phyloP scores from a whole-genome alignment of 2,888 invertebrate species.

The Microplitis manilae region DNA sequence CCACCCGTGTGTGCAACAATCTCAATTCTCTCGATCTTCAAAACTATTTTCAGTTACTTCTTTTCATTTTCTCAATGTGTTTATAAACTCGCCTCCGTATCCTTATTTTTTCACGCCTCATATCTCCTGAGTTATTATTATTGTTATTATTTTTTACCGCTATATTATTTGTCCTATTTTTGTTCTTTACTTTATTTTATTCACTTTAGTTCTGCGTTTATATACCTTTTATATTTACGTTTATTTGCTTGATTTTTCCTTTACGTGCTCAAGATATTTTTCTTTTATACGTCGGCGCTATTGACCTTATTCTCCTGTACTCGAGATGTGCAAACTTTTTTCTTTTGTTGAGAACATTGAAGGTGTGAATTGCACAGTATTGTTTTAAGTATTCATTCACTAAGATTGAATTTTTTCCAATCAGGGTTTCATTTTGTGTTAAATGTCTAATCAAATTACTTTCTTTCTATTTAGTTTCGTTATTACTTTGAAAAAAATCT shows the following conservation, averaged over 20 bases:
- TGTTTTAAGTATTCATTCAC: background rate
- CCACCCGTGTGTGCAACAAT: background rate
- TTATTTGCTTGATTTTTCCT: background rate
- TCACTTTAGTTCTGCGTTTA: background rate
- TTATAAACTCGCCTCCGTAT: slow-evolving; percentile 1
- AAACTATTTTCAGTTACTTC: background rate
- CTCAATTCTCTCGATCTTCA: background rate
- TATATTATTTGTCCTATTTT: slow-evolving; percentile 1
- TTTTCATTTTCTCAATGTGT: background rate
- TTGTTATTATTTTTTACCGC: background rate
- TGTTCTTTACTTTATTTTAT: background rate
- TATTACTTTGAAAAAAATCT: background rate
- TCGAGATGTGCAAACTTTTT: background rate
- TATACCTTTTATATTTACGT: background rate
- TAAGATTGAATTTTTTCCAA: background rate
- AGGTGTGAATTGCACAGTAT: background rate
- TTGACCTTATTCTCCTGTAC: background rate
- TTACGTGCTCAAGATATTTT: background rate
- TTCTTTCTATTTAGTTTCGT: background rate
- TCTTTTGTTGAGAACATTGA: background rate
- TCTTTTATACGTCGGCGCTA: background rate
- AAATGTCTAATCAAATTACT: background rate
- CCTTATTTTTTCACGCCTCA: background rate
- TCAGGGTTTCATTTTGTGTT: background rate
- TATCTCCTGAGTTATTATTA: background rate